Conservation (phyloP, 2,888 invertebrate genomes). For the Napeogenes sylphis region DNA sequence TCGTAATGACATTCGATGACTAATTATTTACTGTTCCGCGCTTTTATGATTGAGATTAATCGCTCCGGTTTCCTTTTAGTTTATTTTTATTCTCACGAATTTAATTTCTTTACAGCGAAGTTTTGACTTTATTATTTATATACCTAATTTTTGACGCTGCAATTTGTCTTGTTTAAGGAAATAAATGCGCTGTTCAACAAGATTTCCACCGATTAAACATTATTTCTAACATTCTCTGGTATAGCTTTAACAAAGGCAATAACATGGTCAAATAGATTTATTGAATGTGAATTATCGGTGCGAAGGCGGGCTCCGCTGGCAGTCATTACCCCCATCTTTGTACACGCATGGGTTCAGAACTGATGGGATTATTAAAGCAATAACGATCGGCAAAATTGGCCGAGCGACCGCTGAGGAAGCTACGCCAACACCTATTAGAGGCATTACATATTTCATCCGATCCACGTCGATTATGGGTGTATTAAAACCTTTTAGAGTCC, state of each 20-base stretch:
- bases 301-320: slow-evolving; percentile 46
- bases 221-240: slow-evolving; percentile 2
- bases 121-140: slow-evolving; percentile 7
- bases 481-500: slow-evolving; percentile 67
- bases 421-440: slow-evolving; percentile 71
- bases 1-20: slow-evolving; percentile 58
- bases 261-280: slow-evolving; percentile 37
- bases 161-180: slow-evolving; percentile 10
- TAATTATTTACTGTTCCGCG: slow-evolving; percentile 41
- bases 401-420: slow-evolving; percentile 76
- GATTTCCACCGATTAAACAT: slow-evolving; percentile 2
- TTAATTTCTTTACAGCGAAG: slow-evolving; percentile 1
- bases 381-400: slow-evolving; percentile 69
- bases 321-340: slow-evolving; percentile 62
- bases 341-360: slow-evolving; percentile 67
- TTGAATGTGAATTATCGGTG: slow-evolving; percentile 53
- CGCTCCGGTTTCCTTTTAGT: slow-evolving; percentile 31
- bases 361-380: slow-evolving; percentile 73
- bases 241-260: slow-evolving; percentile 6
- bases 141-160: slow-evolving; percentile 5
- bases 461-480: slow-evolving; percentile 70
- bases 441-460: slow-evolving; percentile 74
- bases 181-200: slow-evolving; percentile 7
- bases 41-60: slow-evolving; percentile 45
- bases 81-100: slow-evolving; percentile 25